Evolutionary conservation across 2,888 invertebrate species (phyloP).

Genomic region (Rhamphomyia laevipes): DNA sequence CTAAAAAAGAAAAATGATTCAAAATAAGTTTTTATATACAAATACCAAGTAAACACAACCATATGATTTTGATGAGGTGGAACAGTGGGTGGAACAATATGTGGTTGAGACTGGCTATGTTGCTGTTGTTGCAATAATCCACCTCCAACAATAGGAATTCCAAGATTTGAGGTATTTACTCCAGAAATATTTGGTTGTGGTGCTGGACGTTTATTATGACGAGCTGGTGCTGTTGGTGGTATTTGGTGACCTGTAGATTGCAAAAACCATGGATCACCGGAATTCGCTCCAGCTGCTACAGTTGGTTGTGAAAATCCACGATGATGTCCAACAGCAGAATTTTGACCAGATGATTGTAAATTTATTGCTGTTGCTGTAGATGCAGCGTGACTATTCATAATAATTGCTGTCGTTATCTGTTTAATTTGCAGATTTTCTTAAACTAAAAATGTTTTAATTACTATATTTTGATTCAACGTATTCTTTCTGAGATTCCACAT

Average conservation of each 20-base stretch:
- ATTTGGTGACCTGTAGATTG: slow-evolving; percentile 39
- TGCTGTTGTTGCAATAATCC: slow-evolving; percentile 31
- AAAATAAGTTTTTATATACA: not conserved
- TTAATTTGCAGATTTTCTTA: not conserved
- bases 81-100: slow-evolving; percentile 36
- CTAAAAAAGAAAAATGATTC: slow-evolving; percentile 18
- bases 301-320: slow-evolving; percentile 38
- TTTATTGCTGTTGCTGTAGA: slow-evolving; percentile 30
- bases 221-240: slow-evolving; percentile 39
- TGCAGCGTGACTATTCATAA: slow-evolving; percentile 38
- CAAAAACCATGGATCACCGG: slow-evolving; percentile 39
- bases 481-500: slow-evolving; percentile 2
- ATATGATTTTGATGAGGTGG: slow-evolving; percentile 35
- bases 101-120: slow-evolving; percentile 35
- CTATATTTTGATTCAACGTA: slow-evolving; percentile 2
- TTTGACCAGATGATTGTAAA: slow-evolving; percentile 34
- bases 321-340: slow-evolving; percentile 38
- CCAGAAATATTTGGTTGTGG: slow-evolving; percentile 30
- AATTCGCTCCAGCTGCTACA: slow-evolving; percentile 24
- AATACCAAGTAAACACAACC: slow-evolving; percentile 13
- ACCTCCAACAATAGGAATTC: slow-evolving; percentile 10
- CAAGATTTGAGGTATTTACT: slow-evolving; percentile 11
- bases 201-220: slow-evolving; percentile 39
- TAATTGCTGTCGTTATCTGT: slow-evolving; percentile 15
- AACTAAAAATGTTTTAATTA: not conserved